Conservation (phyloP, 92 coral and sea anemone genomes). For the Zoanthus solanderi region DNA sequence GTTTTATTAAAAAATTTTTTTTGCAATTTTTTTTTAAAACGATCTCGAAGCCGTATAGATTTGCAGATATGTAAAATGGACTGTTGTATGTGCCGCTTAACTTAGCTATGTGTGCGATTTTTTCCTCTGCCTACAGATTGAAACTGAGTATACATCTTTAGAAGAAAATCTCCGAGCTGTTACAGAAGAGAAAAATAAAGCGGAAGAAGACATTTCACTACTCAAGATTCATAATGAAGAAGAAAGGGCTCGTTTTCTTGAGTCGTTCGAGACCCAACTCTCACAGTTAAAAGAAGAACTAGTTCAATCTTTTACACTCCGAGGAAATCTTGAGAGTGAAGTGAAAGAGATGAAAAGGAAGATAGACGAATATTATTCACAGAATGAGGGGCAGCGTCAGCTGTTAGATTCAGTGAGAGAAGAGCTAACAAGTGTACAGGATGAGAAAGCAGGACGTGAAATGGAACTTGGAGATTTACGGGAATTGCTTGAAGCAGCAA, state of each 20-base stretch:
- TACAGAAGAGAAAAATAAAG: constrained; percentile 35
- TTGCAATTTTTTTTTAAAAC: no score
- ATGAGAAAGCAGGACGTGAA: constrained; percentile 71
- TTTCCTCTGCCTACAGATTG: constrained; percentile 17
- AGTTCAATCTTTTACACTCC: constrained; percentile 44
- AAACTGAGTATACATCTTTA: constrained; percentile 34
- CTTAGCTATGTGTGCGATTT: background rate
- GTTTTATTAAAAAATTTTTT: no score
- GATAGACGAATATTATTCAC: constrained; percentile 64
- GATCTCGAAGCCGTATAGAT: no score
- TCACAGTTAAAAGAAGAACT: constrained; percentile 52
- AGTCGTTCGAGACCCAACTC: constrained; percentile 54
- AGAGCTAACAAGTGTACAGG: constrained; percentile 63
- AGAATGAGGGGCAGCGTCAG: constrained; percentile 49
- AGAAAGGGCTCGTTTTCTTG: constrained; percentile 2
- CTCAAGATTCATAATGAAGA: constrained; percentile 32
- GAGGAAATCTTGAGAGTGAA: constrained; percentile 49
- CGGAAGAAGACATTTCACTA: constrained; percentile 7
- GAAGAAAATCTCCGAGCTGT: constrained; percentile 18
- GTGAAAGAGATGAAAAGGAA: constrained; percentile 47
- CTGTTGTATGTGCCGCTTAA: background rate
- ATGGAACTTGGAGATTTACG: constrained; percentile 70
- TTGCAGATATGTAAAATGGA: no score
- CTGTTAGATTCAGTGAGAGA: constrained; percentile 62
- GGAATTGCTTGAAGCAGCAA: constrained; percentile 86